Evolutionary conservation across 2,888 invertebrate species (phyloP), one percentile per base, ranked within the genome.

Genomic region (Lepidocyrtinus sp.): DNA sequence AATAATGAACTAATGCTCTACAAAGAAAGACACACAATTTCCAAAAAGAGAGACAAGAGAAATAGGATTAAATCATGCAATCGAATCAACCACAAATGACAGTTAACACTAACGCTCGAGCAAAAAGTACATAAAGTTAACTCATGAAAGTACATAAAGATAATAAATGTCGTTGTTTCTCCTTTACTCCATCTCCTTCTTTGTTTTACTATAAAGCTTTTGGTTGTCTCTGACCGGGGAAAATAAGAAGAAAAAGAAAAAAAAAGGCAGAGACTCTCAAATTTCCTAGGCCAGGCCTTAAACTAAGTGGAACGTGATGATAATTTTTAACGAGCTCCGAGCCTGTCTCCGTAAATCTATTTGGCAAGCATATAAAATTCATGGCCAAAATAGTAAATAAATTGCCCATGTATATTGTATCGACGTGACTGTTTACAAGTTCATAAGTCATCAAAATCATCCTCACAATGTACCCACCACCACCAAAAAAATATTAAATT

Each of bases 31-130:
- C 36, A 5, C 36, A 9, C 36, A 36, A 36, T 36, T 12, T 36
- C 36, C 36, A 36, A 36, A n/a, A 36, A 36, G 36, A 36, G 36
- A 5, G 36, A 63, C 19, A 65, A 63, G 71, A 63, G 63, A 71
- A 77, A 77, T 71, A 65, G 70, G 22, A 59, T 71, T 65, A 63
- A 70, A 71, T 77, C 71, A 76, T 75, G 36, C 65, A 65, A 62
- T 45, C 50, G 24, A 64, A 1, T 19, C 68, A 46, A 72, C 26
- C 25, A 63, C 67, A 67, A 22, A 63, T 65, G 50, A 68, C 24
- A 46, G 9, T 68, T 5, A 63, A 63, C 36, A 36, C 36, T 5
- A 12, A 36, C 36, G 5, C 36, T n/a, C n/a, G n/a, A 36, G 12
- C 36, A 36, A 12, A 12, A 36, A 36, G 12, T 36, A 36, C 5